Percentiles rank a stretch among this genome's conserved stretches.
Conservation (phyloP, 2,797 vertebrate genomes). For the Peromyscus aztecus region DNA sequence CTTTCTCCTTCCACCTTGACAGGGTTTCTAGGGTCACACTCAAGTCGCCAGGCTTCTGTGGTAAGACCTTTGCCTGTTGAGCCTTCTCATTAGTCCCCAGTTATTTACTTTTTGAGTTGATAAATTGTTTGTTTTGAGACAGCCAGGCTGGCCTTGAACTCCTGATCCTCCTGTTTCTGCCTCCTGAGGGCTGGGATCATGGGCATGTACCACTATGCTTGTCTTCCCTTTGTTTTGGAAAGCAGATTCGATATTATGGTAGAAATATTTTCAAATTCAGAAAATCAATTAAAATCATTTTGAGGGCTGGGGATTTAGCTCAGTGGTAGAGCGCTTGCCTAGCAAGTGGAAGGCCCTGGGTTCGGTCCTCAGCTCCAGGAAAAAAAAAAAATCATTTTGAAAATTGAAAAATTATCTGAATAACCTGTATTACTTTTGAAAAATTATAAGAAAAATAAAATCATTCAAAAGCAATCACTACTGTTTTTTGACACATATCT, state of each 20-base stretch:
- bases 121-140: neutral
- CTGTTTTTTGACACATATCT: conserved; percentile 11
- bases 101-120: neutral
- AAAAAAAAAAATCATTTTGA: neutral
- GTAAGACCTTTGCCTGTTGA: too few relatives aligned
- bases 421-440: neutral
- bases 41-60: neutral
- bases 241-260: neutral
- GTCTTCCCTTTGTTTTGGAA: neutral
- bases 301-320: too few relatives aligned
- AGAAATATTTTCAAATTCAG: conserved; percentile 56
- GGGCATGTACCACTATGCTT: too few relatives aligned
- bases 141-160: neutral
- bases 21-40: neutral
- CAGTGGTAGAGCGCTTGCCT: too few relatives aligned
- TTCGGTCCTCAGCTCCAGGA: too few relatives aligned
- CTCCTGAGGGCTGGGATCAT: neutral
- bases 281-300: conserved; percentile 27
- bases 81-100: neutral
- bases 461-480: neutral
- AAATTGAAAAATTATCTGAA: neutral
- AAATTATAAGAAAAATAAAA: conserved; percentile 15
- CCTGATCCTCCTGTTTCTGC: neutral
- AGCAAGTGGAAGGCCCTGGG: too few relatives aligned
- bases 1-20: neutral